These are phyloP conservation scores for Philereme vetulata DNA, from an alignment of 2,888 invertebrate genomes.

Conservation along the genomic window DNA sequence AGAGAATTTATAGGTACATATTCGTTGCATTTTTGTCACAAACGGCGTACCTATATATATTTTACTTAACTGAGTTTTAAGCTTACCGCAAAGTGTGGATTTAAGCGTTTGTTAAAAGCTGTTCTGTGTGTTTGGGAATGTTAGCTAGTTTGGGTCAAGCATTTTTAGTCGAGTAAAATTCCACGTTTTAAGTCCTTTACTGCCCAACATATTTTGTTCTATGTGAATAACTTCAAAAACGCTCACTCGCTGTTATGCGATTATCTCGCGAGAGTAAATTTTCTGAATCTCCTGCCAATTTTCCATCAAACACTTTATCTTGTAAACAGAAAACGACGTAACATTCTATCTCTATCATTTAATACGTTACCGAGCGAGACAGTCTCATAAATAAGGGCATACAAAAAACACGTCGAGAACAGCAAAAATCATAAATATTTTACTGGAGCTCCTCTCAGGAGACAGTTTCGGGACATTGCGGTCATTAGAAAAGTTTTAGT, in stretches of 20 bases:
- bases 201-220: neutral
- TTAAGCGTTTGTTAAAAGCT: constrained; percentile 27
- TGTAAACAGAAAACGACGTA: constrained; percentile 25
- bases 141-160: constrained; percentile 1
- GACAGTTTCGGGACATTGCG: constrained; percentile 70
- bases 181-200: neutral
- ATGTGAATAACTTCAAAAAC: neutral
- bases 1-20: constrained; percentile 10
- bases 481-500: constrained; percentile 78
- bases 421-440: constrained; percentile 53
- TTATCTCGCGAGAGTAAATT: constrained; percentile 2
- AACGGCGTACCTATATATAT: constrained; percentile 16
- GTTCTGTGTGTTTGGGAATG: constrained; percentile 18
- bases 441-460: constrained; percentile 64
- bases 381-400: constrained; percentile 31
- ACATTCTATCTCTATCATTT: constrained; percentile 27
- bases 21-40: constrained; percentile 26
- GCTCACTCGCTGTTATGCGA: neutral
- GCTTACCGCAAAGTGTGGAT: constrained; percentile 22
- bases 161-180: neutral
- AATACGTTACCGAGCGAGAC: constrained; percentile 28
- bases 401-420: constrained; percentile 36
- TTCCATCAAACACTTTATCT: constrained; percentile 18
- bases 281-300: constrained; percentile 15
- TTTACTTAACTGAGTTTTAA: constrained; percentile 24